Percentiles rank a stretch among this genome's conserved stretches.
Conservation (phyloP, 2,888 invertebrate genomes). For the Crossocerus cetratus region DNA sequence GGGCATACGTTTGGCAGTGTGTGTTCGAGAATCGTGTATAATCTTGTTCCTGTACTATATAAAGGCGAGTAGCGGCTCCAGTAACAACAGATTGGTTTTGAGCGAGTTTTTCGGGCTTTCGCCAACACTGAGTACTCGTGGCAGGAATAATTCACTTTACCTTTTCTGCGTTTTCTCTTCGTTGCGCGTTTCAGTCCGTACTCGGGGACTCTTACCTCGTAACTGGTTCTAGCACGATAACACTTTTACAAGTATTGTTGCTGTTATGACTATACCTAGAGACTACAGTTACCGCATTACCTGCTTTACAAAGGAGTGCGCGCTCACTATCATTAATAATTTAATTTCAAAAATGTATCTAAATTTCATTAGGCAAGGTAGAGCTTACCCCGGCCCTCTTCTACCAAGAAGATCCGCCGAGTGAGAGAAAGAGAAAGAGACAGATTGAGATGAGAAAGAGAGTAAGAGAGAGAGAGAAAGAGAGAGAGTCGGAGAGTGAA, state of each 20-base stretch:
- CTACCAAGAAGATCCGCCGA: constrained; percentile 28
- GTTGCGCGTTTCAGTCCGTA: constrained; percentile 51
- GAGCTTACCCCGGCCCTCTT: neutral
- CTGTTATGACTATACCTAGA: constrained; percentile 11
- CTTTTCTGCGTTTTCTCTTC: constrained; percentile 43
- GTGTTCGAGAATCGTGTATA: no score
- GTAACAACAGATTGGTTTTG: constrained; percentile 28
- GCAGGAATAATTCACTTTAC: constrained; percentile 32
- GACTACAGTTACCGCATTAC: constrained; percentile 30
- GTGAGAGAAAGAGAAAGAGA: constrained; percentile 4
- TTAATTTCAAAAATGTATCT: constrained; percentile 20
- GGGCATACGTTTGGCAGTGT: neutral
- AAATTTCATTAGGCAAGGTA: constrained; percentile 31
- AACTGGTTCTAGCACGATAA: neutral
- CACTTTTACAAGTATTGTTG: constrained; percentile 9
- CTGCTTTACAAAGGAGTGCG: constrained; percentile 31
- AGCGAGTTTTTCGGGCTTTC: neutral
- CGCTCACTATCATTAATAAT: constrained; percentile 25
- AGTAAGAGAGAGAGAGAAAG: no score
- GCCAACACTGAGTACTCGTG: constrained; percentile 9
- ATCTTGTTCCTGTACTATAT: no score
- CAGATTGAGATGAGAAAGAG: no score
- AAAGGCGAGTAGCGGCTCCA: no score
- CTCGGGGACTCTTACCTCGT: constrained; percentile 25
- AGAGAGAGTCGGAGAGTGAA: constrained; percentile 17